Evolutionary conservation across 92 coral and sea anemone genomes (phyloP).

Genomic region (Palythoa caribaeorum): DNA sequence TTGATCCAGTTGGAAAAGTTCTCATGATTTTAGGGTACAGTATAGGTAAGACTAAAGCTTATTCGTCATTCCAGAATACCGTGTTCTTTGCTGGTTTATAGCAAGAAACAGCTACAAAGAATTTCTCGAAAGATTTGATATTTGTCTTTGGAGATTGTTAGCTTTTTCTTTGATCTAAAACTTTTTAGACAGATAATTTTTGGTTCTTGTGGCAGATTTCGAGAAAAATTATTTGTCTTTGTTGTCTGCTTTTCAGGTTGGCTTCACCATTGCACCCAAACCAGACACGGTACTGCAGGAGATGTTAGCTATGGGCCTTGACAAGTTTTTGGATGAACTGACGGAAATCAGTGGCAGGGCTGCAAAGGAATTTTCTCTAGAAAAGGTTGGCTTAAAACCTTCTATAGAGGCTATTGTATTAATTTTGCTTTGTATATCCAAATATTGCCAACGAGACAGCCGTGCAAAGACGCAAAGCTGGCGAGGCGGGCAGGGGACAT

Average conservation of each 20-base stretch:
- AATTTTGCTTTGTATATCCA: too few species aligned
- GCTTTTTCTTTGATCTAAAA: background rate
- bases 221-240: background rate
- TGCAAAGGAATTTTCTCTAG: constrained; percentile 94
- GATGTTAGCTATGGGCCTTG: constrained; percentile 92
- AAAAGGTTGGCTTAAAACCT: constrained; percentile 66
- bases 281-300: constrained; percentile 93
- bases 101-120: background rate
- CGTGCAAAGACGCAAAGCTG: too few species aligned
- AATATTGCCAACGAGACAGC: too few species aligned
- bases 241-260: constrained; percentile 69
- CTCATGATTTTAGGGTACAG: background rate
- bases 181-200: background rate
- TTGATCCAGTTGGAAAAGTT: background rate
- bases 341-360: constrained; percentile 89
- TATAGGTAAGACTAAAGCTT: too few species aligned
- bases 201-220: background rate
- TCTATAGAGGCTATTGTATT: background rate
- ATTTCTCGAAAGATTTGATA: background rate
- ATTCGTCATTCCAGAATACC: too few species aligned
- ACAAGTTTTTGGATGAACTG: constrained; percentile 90
- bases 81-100: background rate
- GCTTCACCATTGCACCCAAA: constrained; percentile 94
- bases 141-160: background rate
- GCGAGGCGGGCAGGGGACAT: too few species aligned